Evolutionary conservation across 2,888 invertebrate genomes (phyloP), one percentile per base, ranked within the genome.

Genomic region (Vesta saturnalis): DNA sequence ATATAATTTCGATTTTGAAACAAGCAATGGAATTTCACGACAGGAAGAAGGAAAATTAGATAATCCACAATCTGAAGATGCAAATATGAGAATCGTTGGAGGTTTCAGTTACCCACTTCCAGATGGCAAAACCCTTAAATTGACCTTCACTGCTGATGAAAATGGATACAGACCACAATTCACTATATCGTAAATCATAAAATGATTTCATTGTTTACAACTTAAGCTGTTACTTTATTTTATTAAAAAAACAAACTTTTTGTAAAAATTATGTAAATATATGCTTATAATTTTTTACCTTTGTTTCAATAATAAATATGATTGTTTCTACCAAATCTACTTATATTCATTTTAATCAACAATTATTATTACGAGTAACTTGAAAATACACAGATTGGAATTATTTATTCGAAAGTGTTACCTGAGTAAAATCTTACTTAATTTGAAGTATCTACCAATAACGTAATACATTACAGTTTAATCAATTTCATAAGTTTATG

Each of bases 1-100:
- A 60, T 90, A 89, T 81, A 86, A 83, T 72, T 90, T 87, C 74
- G 85, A 88, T 88, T 72, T 39, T 1, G 79, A 85, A 69, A 86
- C 85, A 65, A 83, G 82, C 71, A 83, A 87, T 70, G 86, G 86
- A 54, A 85, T 80, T 56, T 0, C 60, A 0, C 75, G 71, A 0
- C 43, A 78, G 0, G 86, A 83, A 63, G 1, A 76, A 0, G 87
- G 80, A 0, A 62, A 59, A 30, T 63, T 87, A 59, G 86, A 86
- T 1, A 71, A 81, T 3, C 52, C 52, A 5, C 18, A 86, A 1
- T 69, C 81, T 2, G 85, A 86, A 2, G 79, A 83, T 71, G 85
- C 85, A 63, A 84, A 81, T 6, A 8, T 85, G 1, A 80, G 76
- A 1, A 85, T 87, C 67, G 80, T 81, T 1, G 88, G 88, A 4